phyloP scores from a whole-genome alignment of 2,797 vertebrate species.

The Notamacropus eugenii region DNA sequence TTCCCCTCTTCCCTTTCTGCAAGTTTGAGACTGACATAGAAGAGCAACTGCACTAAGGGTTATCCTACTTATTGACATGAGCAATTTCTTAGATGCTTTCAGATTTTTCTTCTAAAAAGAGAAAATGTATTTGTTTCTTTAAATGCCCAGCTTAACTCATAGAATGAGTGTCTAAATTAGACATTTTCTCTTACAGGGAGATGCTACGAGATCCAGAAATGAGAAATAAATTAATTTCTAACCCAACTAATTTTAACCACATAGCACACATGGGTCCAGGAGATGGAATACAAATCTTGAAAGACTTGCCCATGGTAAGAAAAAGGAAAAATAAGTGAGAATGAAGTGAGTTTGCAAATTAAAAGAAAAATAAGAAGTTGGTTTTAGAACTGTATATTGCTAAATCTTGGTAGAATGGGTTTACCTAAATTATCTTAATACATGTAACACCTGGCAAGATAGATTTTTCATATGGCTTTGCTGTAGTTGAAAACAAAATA shows the following conservation, averaged over 20 bases:
- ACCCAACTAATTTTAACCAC: conserved; percentile 99
- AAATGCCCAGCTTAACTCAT: background rate
- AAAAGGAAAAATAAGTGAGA: conserved; percentile 40
- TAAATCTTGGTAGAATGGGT: background rate
- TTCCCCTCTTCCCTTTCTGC: conserved; percentile 47
- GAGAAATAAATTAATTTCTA: conserved; percentile 99
- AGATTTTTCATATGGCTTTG: background rate
- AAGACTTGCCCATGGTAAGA: conserved; percentile 97
- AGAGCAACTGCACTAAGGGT: conserved; percentile 56
- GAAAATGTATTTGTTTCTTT: conserved; percentile 57
- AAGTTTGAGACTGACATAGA: conserved; percentile 59
- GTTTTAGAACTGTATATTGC: background rate
- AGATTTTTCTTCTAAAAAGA: conserved; percentile 69
- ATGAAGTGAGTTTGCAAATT: conserved; percentile 46
- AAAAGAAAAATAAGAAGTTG: background rate
- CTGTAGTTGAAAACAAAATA: conserved; percentile 5
- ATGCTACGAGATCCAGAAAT: conserved; percentile 99
- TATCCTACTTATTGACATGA: conserved; percentile 44
- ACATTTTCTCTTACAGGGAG: conserved; percentile 91
- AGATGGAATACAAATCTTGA: conserved; percentile 98
- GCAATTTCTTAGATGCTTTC: conserved; percentile 36
- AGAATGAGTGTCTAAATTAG: conserved; percentile 60
- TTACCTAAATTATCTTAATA: background rate
- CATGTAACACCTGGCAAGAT: background rate
- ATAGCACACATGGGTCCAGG: conserved; percentile 99